Conservation (phyloP, 2,888 invertebrate genomes). For the Euspilapteryx auroguttella region DNA sequence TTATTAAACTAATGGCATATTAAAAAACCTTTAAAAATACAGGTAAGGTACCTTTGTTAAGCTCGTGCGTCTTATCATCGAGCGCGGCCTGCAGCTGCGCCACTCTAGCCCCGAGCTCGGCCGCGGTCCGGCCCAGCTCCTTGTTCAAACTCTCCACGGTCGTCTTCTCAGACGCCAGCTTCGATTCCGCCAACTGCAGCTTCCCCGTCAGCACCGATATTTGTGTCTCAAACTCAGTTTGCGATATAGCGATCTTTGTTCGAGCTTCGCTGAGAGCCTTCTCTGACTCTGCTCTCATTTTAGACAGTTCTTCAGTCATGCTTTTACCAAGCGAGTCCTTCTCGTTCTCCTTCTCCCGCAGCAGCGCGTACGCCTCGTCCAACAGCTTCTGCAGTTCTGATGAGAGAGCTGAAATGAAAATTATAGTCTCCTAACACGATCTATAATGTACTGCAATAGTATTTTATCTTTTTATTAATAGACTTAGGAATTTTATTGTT, state of each 20-base stretch:
- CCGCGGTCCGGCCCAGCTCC: conserved; percentile 46
- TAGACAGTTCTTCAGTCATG: conserved; percentile 45
- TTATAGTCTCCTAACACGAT: too few species aligned
- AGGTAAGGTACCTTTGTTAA: conserved; percentile 43
- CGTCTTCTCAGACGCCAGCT: conserved; percentile 44
- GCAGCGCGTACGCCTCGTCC: conserved; percentile 52
- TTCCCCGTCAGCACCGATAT: conserved; percentile 55
- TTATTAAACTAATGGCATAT: too few species aligned
- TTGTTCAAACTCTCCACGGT: conserved; percentile 45
- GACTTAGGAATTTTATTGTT: too few species aligned
- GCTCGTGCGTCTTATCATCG: conserved; percentile 52
- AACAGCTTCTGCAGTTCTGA: conserved; percentile 50
- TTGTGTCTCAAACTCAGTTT: conserved; percentile 64
- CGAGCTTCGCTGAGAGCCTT: conserved; percentile 49
- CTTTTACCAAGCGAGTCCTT: conserved; percentile 52
- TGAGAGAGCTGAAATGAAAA: conserved; percentile 38
- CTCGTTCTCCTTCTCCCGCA: conserved; percentile 52
- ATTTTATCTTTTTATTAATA: too few species aligned
- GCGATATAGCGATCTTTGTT: conserved; percentile 69
- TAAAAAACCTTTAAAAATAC: too few species aligned
- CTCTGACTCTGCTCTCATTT: conserved; percentile 51
- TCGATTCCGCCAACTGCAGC: conserved; percentile 53
- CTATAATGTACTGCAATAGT: too few species aligned
- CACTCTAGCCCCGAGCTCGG: conserved; percentile 45
- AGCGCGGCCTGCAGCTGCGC: conserved; percentile 47